A percentile compares a stretch with the other conserved stretches of the same genome.
These are phyloP conservation scores for Drosophila ezoana DNA, from an alignment of 2,888 invertebrate species.

Conservation along the genomic window DNA sequence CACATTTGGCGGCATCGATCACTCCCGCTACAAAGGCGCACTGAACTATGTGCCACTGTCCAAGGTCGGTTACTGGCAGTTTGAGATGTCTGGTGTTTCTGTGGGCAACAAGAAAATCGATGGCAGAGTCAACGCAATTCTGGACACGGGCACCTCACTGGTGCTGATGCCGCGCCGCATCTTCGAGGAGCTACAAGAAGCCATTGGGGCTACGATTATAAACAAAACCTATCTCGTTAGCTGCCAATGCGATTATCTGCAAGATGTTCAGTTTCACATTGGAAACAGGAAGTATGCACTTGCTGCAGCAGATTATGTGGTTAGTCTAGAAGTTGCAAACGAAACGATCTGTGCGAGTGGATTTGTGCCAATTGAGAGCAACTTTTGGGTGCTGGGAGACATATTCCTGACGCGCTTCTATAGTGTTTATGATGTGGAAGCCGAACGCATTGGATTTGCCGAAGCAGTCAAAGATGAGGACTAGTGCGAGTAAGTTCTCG, in stretches of 20 bases:
- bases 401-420: slow-evolving; percentile 60
- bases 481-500: background rate
- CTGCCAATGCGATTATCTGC: slow-evolving; percentile 26
- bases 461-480: slow-evolving; percentile 17
- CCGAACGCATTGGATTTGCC: slow-evolving; percentile 52
- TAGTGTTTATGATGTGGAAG: slow-evolving; percentile 55
- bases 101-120: slow-evolving; percentile 23
- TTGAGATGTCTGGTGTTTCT: slow-evolving; percentile 32
- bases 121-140: slow-evolving; percentile 29
- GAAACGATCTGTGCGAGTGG: slow-evolving; percentile 31
- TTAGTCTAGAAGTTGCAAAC: slow-evolving; percentile 2
- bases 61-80: slow-evolving; percentile 43
- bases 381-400: slow-evolving; percentile 63
- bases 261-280: slow-evolving; percentile 41
- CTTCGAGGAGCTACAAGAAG: slow-evolving; percentile 24
- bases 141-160: slow-evolving; percentile 64
- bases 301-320: slow-evolving; percentile 42
- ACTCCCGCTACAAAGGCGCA: slow-evolving; percentile 33
- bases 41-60: slow-evolving; percentile 51
- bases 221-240: slow-evolving; percentile 21
- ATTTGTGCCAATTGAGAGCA: slow-evolving; percentile 37
- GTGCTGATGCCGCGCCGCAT: slow-evolving; percentile 42
- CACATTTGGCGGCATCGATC: slow-evolving; percentile 52
- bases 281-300: slow-evolving; percentile 30
- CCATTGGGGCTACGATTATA: slow-evolving; percentile 7